Conservation (phyloP, 2,888 invertebrate genomes). For the Leptopterna dolabrata region DNA sequence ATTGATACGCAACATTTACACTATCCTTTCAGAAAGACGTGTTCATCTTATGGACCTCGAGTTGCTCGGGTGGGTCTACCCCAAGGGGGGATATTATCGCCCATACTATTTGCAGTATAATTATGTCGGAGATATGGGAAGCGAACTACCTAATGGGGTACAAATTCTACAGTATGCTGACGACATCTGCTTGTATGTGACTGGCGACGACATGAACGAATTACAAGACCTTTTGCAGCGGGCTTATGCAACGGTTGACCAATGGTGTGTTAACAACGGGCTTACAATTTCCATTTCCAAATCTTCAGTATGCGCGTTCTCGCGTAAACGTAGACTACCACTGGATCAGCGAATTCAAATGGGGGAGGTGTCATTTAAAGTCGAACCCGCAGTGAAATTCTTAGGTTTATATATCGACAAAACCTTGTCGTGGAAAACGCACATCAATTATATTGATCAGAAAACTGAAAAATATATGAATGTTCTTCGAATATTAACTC, state of each 20-base stretch:
- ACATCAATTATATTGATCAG: background rate
- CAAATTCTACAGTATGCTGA: too few species aligned
- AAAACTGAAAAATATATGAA: too few species aligned
- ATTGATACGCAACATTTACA: background rate
- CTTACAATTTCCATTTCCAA: background rate
- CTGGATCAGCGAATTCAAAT: too few species aligned
- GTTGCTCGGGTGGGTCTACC: background rate
- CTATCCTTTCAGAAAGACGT: background rate
- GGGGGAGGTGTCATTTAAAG: background rate
- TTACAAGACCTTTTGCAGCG: background rate
- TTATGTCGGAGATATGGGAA: background rate
- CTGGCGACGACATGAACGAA: background rate
- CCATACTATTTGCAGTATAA: background rate
- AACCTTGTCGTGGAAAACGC: slow-evolving; percentile 6
- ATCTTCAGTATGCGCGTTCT: too few species aligned
- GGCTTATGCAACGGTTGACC: background rate
- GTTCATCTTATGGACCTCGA: background rate
- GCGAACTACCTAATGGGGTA: too few species aligned
- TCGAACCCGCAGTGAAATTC: too few species aligned
- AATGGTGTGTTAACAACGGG: background rate
- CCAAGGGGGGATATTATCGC: background rate
- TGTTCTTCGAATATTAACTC: too few species aligned
- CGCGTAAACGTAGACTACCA: too few species aligned
- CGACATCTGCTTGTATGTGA: too few species aligned
- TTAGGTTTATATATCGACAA: background rate